Percentiles rank a stretch among this genome's conserved stretches.
phyloP scores from a whole-genome alignment of 2,888 invertebrate genomes.

The Chrysolina americana region DNA sequence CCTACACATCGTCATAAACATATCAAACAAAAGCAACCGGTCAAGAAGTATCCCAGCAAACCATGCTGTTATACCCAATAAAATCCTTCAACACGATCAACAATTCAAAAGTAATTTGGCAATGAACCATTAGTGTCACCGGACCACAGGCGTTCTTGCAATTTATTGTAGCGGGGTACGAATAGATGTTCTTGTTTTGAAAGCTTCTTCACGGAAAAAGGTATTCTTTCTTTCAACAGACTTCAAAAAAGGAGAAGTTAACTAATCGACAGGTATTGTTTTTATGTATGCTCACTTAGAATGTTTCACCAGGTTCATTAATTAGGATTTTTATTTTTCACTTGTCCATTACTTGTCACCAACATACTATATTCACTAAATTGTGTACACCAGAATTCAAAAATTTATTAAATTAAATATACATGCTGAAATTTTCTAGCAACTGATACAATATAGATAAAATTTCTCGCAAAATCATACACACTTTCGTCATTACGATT shows the following conservation, averaged over 20 bases:
- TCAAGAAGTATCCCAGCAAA: constrained; percentile 41
- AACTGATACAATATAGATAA: too few species aligned
- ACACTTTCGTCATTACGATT: too few species aligned
- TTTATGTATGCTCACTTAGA: too few species aligned
- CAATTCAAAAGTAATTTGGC: constrained; percentile 52
- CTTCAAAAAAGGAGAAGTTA: background rate
- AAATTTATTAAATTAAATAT: too few species aligned
- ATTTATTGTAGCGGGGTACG: constrained; percentile 8
- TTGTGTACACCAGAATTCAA: too few species aligned
- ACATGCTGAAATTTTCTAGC: too few species aligned
- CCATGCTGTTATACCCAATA: constrained; percentile 51
- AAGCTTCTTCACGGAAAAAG: background rate
- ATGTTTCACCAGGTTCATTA: background rate
- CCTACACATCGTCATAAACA: constrained; percentile 47
- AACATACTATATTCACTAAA: too few species aligned
- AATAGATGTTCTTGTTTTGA: background rate
- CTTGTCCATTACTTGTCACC: too few species aligned
- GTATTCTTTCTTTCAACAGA: background rate
- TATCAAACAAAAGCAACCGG: constrained; percentile 43
- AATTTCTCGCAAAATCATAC: too few species aligned
- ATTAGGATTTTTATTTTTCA: too few species aligned
- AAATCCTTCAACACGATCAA: constrained; percentile 45
- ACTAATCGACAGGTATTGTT: too few species aligned
- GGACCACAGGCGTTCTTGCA: constrained; percentile 9
- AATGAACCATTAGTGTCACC: constrained; percentile 49